Base-by-base conservation (phyloP, 2,113 vertebrate species). In the Opisthocomus hoazin region DNA sequence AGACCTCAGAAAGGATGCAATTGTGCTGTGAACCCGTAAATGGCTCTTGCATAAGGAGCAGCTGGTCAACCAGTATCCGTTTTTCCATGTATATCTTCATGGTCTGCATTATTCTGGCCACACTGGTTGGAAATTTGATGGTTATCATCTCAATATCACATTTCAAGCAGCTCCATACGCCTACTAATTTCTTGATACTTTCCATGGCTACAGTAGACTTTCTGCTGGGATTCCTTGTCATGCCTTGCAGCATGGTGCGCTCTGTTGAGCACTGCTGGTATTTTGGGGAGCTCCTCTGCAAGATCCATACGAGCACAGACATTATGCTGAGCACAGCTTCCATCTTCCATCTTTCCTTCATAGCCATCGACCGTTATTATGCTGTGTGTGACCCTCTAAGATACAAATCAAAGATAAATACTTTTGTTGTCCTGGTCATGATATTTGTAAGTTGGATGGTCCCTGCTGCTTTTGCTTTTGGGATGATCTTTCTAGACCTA, bases 181-280 rank as follows among this genome's bases (percentile, higher is more conserved):
- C 98, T 32, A 98, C 98, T 10, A 99, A 99, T 78, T 98, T 97
- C 93, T 95, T 99, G 71, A 97, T 99, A 60, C 96, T 98, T 87
- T 99, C 98, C 15, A 98, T 99, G 98, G 98, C 98, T 51, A 93
- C 94, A 0, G 98, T 96, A 32, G 98, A 99, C 92, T 97, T 98
- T 48, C 95, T 99, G 16, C 87, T 99, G 64, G 98, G 98, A 39
- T 95, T 94, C 43, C 43, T 99, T 78, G 45, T 99, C 88, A 99
- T 99, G 98, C 98, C 99, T 26, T 98, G 98, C 48, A 99, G 98
- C 74, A 98, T 98, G 98, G 97, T 98, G 64, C 97, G 98, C 60
- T 98, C 98, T 6, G 94, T 98, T 50, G 98, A 99, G 70, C 95
- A 97, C n/a, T 98, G 98, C 74, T 99, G 98, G 98, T 98, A 98